Conservation (phyloP, 2,888 invertebrate genomes). For the Stictocephala bisonia region DNA sequence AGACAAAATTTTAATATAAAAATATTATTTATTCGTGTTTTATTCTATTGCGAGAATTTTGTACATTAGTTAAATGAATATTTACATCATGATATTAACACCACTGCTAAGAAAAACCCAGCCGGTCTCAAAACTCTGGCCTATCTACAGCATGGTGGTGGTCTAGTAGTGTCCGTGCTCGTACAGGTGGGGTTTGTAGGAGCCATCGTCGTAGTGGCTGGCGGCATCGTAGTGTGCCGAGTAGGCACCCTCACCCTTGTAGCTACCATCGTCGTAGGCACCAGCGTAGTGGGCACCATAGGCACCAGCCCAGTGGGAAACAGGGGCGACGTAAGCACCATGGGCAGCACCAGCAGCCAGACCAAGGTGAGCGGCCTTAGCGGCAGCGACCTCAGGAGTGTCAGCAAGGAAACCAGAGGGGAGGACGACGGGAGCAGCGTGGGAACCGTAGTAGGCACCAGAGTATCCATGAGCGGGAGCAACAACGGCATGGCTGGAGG, state of each 20-base stretch:
- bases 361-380: conserved; percentile 33
- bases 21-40: no score
- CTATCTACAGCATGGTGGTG: conserved; percentile 29
- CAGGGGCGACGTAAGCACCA: conserved; percentile 27
- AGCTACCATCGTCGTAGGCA: conserved; percentile 26
- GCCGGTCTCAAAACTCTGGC: conserved; percentile 33
- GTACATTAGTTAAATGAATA: conserved; percentile 23
- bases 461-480: no score
- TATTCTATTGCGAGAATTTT: no score
- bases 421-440: conserved; percentile 34
- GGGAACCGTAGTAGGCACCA: conserved; percentile 30
- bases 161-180: conserved; percentile 33
- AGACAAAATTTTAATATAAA: no score
- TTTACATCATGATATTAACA: conserved; percentile 27
- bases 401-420: conserved; percentile 46
- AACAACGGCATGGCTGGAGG: no score
- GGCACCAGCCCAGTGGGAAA: not conserved
- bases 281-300: conserved; percentile 3
- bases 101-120: conserved; percentile 34
- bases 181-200: conserved; percentile 45
- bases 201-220: conserved; percentile 43
- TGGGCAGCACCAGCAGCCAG: conserved; percentile 15
- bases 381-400: conserved; percentile 48
- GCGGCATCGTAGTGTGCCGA: conserved; percentile 18
- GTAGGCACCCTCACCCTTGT: conserved; percentile 11